These are phyloP conservation scores for Oryzias dopingdopingensis DNA, from an alignment of 2,797 vertebrate genomes.

Conservation along the genomic window DNA sequence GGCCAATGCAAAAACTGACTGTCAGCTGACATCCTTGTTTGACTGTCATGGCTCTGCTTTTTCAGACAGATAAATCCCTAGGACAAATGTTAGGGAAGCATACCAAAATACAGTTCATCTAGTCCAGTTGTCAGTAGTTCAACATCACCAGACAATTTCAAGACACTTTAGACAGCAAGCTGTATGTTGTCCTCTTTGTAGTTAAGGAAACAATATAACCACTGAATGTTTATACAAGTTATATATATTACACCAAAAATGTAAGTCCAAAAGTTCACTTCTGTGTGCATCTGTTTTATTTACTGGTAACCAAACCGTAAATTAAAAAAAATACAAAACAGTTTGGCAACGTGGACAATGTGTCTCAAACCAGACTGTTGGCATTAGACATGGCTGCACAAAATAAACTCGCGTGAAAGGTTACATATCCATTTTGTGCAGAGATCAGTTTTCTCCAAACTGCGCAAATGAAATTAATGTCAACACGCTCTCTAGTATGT, in stretches of 20 bases:
- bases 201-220: conserved; percentile 1
- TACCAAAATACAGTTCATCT: conserved; percentile 34
- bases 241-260: conserved; percentile 24
- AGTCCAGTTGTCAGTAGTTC: conserved; percentile 7
- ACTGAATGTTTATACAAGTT: conserved; percentile 20
- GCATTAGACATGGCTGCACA: neutral
- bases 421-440: neutral
- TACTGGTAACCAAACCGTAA: conserved; percentile 14
- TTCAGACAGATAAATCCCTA: conserved; percentile 9
- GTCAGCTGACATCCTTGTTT: conserved; percentile 24
- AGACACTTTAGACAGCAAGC: conserved; percentile 8
- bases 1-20: conserved; percentile 26
- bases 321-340: too few relatives aligned
- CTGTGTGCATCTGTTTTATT: conserved; percentile 13
- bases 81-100: conserved; percentile 22
- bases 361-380: too few relatives aligned
- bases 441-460: neutral
- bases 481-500: conserved; percentile 20
- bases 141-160: conserved; percentile 3
- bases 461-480: neutral
- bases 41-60: conserved; percentile 15
- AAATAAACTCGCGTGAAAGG: neutral
- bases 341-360: too few relatives aligned
- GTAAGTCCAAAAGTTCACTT: conserved; percentile 5
- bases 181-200: conserved; percentile 2